Evolutionary conservation across 2,888 invertebrate species (phyloP).

Genomic region (Patella depressa): DNA sequence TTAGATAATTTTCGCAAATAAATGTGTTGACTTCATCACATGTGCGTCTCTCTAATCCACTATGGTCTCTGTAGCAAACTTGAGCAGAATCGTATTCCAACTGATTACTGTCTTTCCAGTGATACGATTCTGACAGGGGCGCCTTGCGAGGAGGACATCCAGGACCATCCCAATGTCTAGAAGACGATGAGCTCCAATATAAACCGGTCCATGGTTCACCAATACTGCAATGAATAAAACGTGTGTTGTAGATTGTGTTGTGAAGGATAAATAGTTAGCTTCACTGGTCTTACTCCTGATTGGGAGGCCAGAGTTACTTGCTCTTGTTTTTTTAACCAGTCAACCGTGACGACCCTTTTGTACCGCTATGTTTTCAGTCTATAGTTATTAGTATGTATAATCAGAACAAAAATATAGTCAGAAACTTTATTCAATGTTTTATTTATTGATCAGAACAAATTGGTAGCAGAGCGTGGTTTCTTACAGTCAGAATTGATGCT

Average conservation of each 20-base stretch:
- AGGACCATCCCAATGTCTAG: not conserved
- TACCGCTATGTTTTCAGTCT: no score
- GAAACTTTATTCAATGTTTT: no score
- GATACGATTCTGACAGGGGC: not conserved
- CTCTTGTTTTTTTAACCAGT: no score
- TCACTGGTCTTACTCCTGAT: no score
- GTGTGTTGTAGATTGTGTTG: not conserved
- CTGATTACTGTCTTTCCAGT: not conserved
- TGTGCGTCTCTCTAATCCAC: not conserved
- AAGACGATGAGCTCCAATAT: not conserved
- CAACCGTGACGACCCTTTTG: no score
- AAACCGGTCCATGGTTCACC: not conserved
- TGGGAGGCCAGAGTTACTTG: no score
- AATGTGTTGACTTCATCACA: not conserved
- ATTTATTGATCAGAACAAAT: no score
- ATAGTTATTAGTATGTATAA: no score
- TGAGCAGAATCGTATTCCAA: not conserved
- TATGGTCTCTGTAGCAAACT: not conserved
- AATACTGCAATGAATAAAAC: not conserved
- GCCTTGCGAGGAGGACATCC: not conserved
- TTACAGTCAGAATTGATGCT: no score
- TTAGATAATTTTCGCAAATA: not conserved
- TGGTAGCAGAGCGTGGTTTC: no score
- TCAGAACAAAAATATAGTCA: no score
- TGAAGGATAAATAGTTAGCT: no score